Conservation (phyloP, 1,140 invertebrate species). For the Anadara kagoshimensis region DNA sequence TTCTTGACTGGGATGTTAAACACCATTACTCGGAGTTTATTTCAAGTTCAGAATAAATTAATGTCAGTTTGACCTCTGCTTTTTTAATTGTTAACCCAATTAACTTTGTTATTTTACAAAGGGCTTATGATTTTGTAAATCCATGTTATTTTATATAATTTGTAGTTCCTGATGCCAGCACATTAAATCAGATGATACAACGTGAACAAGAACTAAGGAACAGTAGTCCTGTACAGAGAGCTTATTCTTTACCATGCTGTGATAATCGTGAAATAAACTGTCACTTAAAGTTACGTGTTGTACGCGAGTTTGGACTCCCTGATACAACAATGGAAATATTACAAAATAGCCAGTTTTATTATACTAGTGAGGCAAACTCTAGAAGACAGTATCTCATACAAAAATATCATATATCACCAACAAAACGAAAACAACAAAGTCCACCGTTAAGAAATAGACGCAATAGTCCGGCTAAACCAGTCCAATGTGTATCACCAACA, state of each 20-base stretch:
- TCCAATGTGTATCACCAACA: slow-evolving; percentile 45
- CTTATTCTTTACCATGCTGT: slow-evolving; percentile 83
- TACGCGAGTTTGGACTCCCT: slow-evolving; percentile 94
- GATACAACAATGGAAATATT: slow-evolving; percentile 91
- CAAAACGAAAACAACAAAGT: slow-evolving; percentile 33
- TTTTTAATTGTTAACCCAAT: no score
- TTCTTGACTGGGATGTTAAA: no score
- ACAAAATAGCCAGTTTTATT: slow-evolving; percentile 75
- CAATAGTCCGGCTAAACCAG: slow-evolving; percentile 36
- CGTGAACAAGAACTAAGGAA: slow-evolving; percentile 89
- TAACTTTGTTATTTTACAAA: no score
- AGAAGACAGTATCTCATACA: no score
- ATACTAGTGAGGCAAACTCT: slow-evolving; percentile 44
- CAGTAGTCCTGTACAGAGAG: slow-evolving; percentile 85
- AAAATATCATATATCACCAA: slow-evolving; percentile 17
- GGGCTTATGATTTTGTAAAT: no score
- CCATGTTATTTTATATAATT: slow-evolving; percentile 43
- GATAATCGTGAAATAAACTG: slow-evolving; percentile 85
- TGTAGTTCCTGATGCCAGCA: slow-evolving; percentile 83
- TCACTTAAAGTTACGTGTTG: slow-evolving; percentile 89
- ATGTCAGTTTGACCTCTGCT: no score
- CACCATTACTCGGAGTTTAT: no score
- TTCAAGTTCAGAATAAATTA: no score
- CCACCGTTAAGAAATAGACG: slow-evolving; percentile 28
- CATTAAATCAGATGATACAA: slow-evolving; percentile 86